Conservation (phyloP, 2,113 vertebrate genomes). For the Cephalophus harveyi region DNA sequence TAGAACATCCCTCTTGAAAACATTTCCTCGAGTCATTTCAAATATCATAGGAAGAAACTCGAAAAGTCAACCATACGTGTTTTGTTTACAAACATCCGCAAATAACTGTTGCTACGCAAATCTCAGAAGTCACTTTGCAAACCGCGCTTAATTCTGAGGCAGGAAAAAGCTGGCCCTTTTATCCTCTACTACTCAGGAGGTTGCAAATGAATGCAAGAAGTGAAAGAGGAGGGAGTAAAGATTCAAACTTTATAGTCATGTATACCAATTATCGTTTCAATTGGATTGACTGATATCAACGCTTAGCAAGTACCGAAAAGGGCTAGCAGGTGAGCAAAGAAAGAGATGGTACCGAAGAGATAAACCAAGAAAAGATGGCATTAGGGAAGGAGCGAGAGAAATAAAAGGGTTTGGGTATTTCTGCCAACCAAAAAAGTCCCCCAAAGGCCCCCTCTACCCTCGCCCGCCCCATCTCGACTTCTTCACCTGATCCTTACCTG, state of each 20-base stretch:
- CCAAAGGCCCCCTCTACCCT: too few relatives aligned
- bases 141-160: not conserved
- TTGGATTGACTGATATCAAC: not conserved
- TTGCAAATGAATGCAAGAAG: not conserved
- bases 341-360: not conserved
- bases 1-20: not conserved
- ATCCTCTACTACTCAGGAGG: not conserved
- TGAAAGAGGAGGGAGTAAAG: not conserved
- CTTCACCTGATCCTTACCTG: conserved; percentile 80
- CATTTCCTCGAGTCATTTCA: not conserved
- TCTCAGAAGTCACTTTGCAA: not conserved
- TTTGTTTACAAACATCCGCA: not conserved
- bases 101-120: not conserved
- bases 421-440: not conserved
- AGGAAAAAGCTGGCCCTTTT: not conserved
- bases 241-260: not conserved
- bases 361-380: not conserved
- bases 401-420: not conserved
- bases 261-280: not conserved
- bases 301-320: not conserved
- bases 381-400: not conserved
- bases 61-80: not conserved
- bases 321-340: not conserved
- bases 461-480: too few relatives aligned
- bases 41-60: not conserved